These are phyloP conservation scores for Remorina albescens DNA, from an alignment of 2,797 vertebrate species.

Conservation along the genomic window DNA sequence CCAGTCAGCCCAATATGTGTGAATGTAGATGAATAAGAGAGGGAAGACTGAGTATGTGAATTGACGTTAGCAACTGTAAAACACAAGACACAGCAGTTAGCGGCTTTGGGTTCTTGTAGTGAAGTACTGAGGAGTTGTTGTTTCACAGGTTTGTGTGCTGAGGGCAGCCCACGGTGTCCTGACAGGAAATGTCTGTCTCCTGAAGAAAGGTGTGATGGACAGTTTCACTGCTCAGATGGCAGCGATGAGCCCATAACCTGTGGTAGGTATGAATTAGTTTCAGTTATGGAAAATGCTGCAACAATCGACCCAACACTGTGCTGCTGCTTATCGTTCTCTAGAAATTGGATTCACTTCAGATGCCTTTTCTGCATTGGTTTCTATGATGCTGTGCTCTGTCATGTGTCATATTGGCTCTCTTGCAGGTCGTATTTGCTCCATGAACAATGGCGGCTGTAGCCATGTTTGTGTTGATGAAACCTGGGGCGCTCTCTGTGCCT, in stretches of 20 bases:
- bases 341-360: no score
- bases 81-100: not conserved
- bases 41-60: no score
- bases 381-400: not conserved
- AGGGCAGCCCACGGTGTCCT: constrained; percentile 77
- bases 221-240: constrained; percentile 86
- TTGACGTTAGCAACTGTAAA: no score
- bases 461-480: constrained; percentile 81
- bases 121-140: not conserved
- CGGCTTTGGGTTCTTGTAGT: not conserved
- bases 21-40: no score
- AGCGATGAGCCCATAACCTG: constrained; percentile 89
- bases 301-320: not conserved
- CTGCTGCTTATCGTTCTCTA: not conserved
- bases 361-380: rapidly evolving
- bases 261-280: constrained; percentile 40
- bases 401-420: not conserved
- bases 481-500: constrained; percentile 88
- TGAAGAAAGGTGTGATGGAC: constrained; percentile 85
- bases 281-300: not conserved
- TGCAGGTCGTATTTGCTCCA: constrained; percentile 85
- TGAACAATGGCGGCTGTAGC: constrained; percentile 87
- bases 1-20: no score
- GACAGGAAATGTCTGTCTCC: constrained; percentile 85
- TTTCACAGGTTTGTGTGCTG: constrained; percentile 68